phyloP scores from a whole-genome alignment of 2,888 invertebrate genomes.

The Tachina grossa region DNA sequence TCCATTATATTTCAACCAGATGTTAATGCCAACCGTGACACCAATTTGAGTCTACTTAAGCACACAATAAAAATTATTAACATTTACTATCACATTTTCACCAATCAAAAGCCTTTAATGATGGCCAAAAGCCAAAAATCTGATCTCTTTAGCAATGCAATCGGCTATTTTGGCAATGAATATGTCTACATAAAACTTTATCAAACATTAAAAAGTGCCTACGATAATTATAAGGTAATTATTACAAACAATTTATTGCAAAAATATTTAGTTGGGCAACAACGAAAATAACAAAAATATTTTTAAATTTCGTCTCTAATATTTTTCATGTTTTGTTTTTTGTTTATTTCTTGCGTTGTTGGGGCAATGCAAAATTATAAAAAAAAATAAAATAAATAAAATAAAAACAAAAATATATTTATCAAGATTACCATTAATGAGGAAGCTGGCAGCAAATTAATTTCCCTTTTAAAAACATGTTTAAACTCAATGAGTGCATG shows the following conservation, averaged over 20 bases:
- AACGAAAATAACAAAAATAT: slow-evolving; percentile 12
- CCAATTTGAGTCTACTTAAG: slow-evolving; percentile 74
- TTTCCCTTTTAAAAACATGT: slow-evolving; percentile 81
- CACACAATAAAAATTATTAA: slow-evolving; percentile 82
- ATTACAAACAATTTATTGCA: not conserved
- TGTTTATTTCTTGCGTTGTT: slow-evolving; percentile 43
- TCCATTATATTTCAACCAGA: slow-evolving; percentile 73
- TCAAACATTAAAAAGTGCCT: slow-evolving; percentile 91
- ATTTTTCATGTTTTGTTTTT: slow-evolving; percentile 19
- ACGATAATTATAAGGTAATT: slow-evolving; percentile 92
- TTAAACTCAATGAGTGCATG: slow-evolving; percentile 80
- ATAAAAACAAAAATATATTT: slow-evolving; percentile 61
- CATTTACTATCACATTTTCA: slow-evolving; percentile 82
- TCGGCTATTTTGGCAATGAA: slow-evolving; percentile 87
- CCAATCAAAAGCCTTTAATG: slow-evolving; percentile 80
- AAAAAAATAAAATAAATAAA: not conserved
- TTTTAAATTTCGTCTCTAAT: slow-evolving; percentile 17
- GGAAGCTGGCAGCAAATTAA: slow-evolving; percentile 89
- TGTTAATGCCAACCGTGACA: slow-evolving; percentile 69
- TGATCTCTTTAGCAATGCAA: slow-evolving; percentile 79
- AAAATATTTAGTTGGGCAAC: slow-evolving; percentile 5
- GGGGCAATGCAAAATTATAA: not conserved
- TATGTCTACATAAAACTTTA: slow-evolving; percentile 94
- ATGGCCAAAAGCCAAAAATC: slow-evolving; percentile 78
- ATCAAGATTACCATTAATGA: slow-evolving; percentile 89